Conservation (phyloP, 2,888 invertebrate species). For the Helleia helle region DNA sequence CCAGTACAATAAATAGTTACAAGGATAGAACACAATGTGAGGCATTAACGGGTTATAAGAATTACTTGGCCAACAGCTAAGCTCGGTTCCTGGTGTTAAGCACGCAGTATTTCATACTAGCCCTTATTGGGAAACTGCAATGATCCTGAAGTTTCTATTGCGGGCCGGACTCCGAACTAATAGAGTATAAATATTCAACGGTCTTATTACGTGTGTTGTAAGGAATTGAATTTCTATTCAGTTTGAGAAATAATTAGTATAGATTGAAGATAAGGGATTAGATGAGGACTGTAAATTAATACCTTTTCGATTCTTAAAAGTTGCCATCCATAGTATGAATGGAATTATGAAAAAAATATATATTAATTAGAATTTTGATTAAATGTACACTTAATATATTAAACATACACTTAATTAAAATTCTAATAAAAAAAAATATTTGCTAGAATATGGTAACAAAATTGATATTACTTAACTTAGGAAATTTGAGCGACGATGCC, state of each 20-base stretch:
- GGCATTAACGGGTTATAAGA: not conserved
- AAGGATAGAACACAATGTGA: not conserved
- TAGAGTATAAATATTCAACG: constrained; percentile 11
- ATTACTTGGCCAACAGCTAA: not conserved
- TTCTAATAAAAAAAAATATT: too few species aligned
- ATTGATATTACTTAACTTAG: too few species aligned
- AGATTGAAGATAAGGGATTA: not conserved
- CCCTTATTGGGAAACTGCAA: constrained; percentile 29
- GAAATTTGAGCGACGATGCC: too few species aligned
- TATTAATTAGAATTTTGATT: too few species aligned
- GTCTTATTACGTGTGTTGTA: not conserved
- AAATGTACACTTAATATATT: too few species aligned
- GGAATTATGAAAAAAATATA: too few species aligned
- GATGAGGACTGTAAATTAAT: too few species aligned
- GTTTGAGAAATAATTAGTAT: too few species aligned
- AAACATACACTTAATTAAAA: too few species aligned
- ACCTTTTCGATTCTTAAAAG: too few species aligned
- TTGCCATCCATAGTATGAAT: too few species aligned
- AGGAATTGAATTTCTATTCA: not conserved
- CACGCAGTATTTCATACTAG: constrained; percentile 33
- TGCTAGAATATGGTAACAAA: too few species aligned
- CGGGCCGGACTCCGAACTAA: constrained; percentile 9
- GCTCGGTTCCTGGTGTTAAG: constrained; percentile 5
- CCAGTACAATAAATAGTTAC: not conserved
- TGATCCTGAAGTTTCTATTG: constrained; percentile 36